Base-by-base conservation (phyloP, 2,888 invertebrate genomes). In the Eilema griseolum region DNA sequence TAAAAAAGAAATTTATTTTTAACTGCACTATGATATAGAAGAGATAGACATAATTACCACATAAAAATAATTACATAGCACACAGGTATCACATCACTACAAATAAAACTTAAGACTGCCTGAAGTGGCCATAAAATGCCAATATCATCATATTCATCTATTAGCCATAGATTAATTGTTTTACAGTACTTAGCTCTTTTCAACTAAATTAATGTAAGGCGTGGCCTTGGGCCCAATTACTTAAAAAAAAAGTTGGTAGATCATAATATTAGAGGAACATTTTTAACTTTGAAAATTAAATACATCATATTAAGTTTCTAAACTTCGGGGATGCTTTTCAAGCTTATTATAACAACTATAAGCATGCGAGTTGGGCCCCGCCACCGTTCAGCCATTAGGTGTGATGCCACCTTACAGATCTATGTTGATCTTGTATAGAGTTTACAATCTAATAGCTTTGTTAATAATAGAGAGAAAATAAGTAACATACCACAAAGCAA, bases 401-500 rank as follows among this genome's bases (percentile, higher is more conserved):
- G 7, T 46, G 46, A 20, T 46, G 46, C 46, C 20, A 20, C 46
- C 20, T n/a, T 20, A 52, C 7, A 20, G 1, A 46, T 46, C 5
- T 46, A 7, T 46, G 8, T 8, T 10, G 52, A 52, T n/a, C 2
- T n/a, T n/a, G 52, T 52, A n/a, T 3, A n/a, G 20, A 46, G 52
- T 52, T n/a, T 52, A 52, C n/a, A 52, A 52, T n/a, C 52, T 8
- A 52, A n/a, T 52, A n/a, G n/a, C n/a, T 52, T 10, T 52, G 26
- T 24, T 31, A 24, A 46, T 20, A 46, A 66, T 61, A 37, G 10
- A 41, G 16, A 20, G 28, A 31, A 24, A 62, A 10, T 83, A 83
- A 83, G 81, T 79, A 73, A 75, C 79, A 75, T 77, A 83, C 67
- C 74, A 78, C 26, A 61, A 61, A 11, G n/a, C n/a, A 23, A 37